phyloP scores from a whole-genome alignment of 2,113 vertebrate genomes.

The Mungos mungo region DNA sequence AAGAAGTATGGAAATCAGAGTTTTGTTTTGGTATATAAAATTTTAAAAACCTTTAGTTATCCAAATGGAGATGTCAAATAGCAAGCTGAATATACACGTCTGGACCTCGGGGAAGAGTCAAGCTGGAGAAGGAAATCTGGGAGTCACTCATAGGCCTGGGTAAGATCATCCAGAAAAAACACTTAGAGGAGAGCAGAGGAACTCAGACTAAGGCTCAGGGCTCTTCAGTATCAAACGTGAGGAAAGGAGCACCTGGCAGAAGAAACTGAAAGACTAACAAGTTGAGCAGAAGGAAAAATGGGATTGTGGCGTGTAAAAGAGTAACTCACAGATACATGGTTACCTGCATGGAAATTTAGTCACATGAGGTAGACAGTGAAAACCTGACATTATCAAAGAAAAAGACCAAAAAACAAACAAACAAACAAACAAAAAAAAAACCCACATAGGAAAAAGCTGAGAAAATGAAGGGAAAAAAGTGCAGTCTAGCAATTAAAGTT shows the following conservation, averaged over 20 bases:
- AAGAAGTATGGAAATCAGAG: too few relatives aligned
- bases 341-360: not conserved
- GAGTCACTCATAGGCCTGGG: not conserved
- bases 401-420: not conserved
- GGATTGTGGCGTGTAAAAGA: not conserved
- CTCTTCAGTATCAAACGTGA: not conserved
- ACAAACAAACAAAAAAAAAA: not conserved
- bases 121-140: not conserved
- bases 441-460: not conserved
- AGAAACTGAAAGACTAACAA: not conserved
- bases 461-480: not conserved
- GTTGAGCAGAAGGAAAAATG: not conserved
- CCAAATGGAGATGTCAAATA: too few relatives aligned
- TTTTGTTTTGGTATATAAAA: too few relatives aligned
- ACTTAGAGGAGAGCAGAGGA: not conserved
- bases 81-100: too few relatives aligned
- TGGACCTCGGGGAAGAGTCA: too few relatives aligned
- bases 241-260: not conserved
- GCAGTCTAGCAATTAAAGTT: not conserved
- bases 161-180: not conserved
- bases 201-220: not conserved
- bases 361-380: not conserved
- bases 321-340: not conserved
- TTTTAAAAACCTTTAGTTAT: too few relatives aligned
- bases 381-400: not conserved